Base-by-base conservation (phyloP, 2,113 vertebrate species). In the Callopanchax toddi region DNA sequence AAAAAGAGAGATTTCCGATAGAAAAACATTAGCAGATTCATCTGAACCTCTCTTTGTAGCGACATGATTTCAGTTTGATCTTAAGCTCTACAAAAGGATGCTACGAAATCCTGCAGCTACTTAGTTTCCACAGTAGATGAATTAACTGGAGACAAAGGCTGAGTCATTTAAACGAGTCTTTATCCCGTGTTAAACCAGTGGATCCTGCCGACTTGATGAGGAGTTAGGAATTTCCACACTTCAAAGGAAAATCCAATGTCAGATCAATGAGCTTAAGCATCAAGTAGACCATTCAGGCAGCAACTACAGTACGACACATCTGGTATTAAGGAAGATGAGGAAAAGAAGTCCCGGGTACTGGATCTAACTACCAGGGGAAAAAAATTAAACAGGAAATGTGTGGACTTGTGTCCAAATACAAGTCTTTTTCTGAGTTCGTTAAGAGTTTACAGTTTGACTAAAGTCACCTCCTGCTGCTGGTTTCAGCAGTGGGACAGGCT, bases 41-140 rank as follows among this genome's bases (percentile, higher is more conserved):
- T 21, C 21, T 40, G 11, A 34, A 21, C 23, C 5, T 21, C 5
- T 25, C 16, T 39, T 42, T 26, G 22, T 20, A 15, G 10, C 50
- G 32, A 20, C 42, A 52, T 26, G 15, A 6, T 36, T 7, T 65
- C 37, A 18, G 17, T 36, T 45, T 22, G 46, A 29, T 40, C 43
- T 62, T 6, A 62, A 17, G 25, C 9, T 5, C 20, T 0, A 32
- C 29, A 4, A 32, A 11, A 50, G 43, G 36, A 39, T 29, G 36
- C 49, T 62, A 25, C 7, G 40, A 45, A 69, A 51, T 43, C 23
- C 25, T 58, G 16, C 21, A 51, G 16, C 39, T 36, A n/a, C 16
- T 59, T 15, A 8, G 23, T 51, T 67, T 61, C 52, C 20, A 17
- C 18, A 67, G 9, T 0, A 40, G 26, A 50, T 59, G 7, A n/a